These are phyloP conservation scores for Leptopilina drosophilae DNA, from an alignment of 2,888 invertebrate species.

Conservation along the genomic window DNA sequence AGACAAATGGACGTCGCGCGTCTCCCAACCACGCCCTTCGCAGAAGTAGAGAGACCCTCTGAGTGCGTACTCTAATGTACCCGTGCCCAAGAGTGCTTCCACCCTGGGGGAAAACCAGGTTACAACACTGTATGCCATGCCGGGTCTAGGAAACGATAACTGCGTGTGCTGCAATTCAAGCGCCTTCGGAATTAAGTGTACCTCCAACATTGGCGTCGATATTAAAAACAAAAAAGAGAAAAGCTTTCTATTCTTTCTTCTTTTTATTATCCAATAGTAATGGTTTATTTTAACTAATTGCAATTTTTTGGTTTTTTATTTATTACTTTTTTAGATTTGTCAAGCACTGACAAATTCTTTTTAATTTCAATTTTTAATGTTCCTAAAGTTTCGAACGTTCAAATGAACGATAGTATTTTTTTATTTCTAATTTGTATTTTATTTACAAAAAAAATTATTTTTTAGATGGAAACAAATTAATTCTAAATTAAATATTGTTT, in stretches of 20 bases:
- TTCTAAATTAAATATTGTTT: too few relatives aligned
- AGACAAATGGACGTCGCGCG: conserved; percentile 78
- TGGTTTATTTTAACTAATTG: too few relatives aligned
- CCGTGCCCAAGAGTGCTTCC: conserved; percentile 52
- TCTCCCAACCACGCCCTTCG: conserved; percentile 75
- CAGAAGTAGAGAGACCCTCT: conserved; percentile 56
- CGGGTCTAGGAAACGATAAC: conserved; percentile 50
- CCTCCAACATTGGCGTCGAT: conserved; percentile 29
- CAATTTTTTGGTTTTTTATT: too few relatives aligned
- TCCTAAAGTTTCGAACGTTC: too few relatives aligned
- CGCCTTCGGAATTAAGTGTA: conserved; percentile 48
- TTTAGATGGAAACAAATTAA: too few relatives aligned
- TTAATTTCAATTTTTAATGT: too few relatives aligned
- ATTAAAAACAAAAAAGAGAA: background rate
- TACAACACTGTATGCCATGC: conserved; percentile 41
- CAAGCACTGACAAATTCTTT: too few relatives aligned
- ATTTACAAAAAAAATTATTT: too few relatives aligned
- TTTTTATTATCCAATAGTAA: too few relatives aligned
- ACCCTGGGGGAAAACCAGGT: conserved; percentile 47
- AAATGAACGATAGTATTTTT: too few relatives aligned
- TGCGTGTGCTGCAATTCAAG: conserved; percentile 48
- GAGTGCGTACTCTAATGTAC: conserved; percentile 58
- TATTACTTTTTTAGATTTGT: too few relatives aligned
- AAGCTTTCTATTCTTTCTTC: background rate
- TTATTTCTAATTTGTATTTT: too few relatives aligned